These are phyloP conservation scores for Clanis bilineata DNA, from an alignment of 2,888 invertebrate species.

Conservation along the genomic window DNA sequence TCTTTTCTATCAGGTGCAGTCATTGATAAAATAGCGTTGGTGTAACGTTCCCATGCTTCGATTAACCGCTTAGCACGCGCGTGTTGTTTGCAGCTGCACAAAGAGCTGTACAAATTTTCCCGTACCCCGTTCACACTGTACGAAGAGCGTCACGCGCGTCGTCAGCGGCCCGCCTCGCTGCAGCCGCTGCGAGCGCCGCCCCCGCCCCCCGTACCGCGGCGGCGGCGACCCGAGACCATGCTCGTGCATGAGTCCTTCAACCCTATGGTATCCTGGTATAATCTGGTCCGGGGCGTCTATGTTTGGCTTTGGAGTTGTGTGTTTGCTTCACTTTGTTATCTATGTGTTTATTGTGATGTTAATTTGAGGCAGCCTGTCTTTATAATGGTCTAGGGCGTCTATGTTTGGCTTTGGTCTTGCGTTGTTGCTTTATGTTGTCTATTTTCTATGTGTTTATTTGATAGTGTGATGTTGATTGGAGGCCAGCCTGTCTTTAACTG, in stretches of 20 bases:
- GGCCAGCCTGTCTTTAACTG: too few species aligned
- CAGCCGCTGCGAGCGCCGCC: constrained; percentile 39
- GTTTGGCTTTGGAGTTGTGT: constrained; percentile 15
- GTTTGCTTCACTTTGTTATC: neutral
- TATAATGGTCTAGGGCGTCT: too few species aligned
- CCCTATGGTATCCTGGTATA: constrained; percentile 43
- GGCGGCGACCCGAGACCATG: constrained; percentile 53
- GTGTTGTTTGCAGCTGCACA: constrained; percentile 60
- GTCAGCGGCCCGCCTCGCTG: constrained; percentile 49
- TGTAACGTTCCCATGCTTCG: too few species aligned
- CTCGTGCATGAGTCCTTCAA: constrained; percentile 52
- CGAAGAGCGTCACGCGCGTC: constrained; percentile 26
- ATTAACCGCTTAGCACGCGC: neutral
- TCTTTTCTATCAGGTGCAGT: too few species aligned
- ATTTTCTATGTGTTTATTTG: neutral
- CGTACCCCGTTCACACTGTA: constrained; percentile 36
- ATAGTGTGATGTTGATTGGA: too few species aligned
- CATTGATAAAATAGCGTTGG: too few species aligned
- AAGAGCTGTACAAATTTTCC: constrained; percentile 61
- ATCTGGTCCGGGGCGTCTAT: too few species aligned
- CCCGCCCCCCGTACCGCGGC: constrained; percentile 30
- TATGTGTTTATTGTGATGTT: neutral
- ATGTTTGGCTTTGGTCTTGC: constrained; percentile 18
- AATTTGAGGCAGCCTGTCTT: too few species aligned
- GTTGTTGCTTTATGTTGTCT: neutral